Conservation (phyloP, 2,888 invertebrate genomes). For the Scaptomyza cyrtandrae region DNA sequence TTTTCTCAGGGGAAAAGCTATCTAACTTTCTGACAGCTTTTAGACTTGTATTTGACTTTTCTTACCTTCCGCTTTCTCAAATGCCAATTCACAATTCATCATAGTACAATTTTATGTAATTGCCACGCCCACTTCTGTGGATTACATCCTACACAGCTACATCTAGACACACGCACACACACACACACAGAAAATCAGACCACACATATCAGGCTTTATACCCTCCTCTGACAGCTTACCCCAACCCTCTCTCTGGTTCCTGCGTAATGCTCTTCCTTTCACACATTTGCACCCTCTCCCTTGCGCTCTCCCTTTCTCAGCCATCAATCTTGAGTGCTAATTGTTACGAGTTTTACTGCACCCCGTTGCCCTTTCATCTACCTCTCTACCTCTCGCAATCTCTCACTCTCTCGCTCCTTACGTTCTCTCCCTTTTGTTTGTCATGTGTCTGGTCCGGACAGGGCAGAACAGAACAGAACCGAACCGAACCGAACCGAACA, state of each 20-base stretch:
- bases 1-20: not conserved
- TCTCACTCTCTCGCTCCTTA: not conserved
- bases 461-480: not conserved
- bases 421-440: not conserved
- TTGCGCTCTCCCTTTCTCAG: constrained; percentile 21
- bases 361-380: constrained; percentile 6
- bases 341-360: constrained; percentile 67
- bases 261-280: not conserved
- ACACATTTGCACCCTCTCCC: constrained; percentile 20
- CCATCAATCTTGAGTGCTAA: constrained; percentile 77
- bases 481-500: not conserved
- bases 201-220: constrained; percentile 26
- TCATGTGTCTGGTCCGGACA: constrained; percentile 27
- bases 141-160: not conserved
- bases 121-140: constrained; percentile 25
- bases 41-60: not conserved
- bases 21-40: not conserved
- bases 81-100: constrained; percentile 15
- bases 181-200: constrained; percentile 24
- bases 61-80: not conserved
- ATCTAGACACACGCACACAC: not conserved
- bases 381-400: no score
- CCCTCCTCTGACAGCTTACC: constrained; percentile 14
- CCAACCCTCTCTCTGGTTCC: not conserved
- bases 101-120: constrained; percentile 1